These are phyloP conservation scores for Dasypolia templi DNA, from an alignment of 2,888 invertebrate genomes.

Conservation along the genomic window DNA sequence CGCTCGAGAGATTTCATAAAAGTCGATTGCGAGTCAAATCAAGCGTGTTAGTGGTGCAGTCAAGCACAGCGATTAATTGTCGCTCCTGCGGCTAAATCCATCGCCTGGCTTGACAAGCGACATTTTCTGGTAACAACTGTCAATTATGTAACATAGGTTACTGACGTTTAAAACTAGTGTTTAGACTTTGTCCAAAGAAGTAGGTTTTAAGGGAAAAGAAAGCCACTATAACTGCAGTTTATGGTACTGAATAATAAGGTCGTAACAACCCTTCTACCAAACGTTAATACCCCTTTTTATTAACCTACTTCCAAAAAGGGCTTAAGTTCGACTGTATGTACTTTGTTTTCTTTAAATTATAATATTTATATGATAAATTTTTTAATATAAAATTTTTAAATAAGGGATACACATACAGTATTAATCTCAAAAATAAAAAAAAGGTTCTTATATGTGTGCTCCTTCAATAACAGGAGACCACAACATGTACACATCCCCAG, in stretches of 20 bases:
- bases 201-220: not conserved
- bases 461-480: too few species aligned
- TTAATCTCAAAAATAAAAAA: too few species aligned
- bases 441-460: too few species aligned
- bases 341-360: too few species aligned
- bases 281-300: too few species aligned
- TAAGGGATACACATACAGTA: too few species aligned
- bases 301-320: too few species aligned
- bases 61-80: conserved; percentile 67
- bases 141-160: conserved; percentile 61
- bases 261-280: not conserved
- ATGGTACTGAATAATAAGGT: not conserved
- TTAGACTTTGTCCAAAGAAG: conserved; percentile 12
- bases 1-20: conserved; percentile 49
- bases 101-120: conserved; percentile 67
- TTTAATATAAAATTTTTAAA: too few species aligned
- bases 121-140: conserved; percentile 65
- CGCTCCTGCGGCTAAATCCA: conserved; percentile 58
- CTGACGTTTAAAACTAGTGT: conserved; percentile 54
- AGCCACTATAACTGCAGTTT: not conserved
- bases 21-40: conserved; percentile 62
- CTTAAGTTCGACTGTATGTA: too few species aligned
- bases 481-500: too few species aligned
- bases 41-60: conserved; percentile 60
- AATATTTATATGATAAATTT: too few species aligned